Evolutionary conservation across 2,797 vertebrate species (phyloP).

Genomic region (Melanotaenia maccullochi): DNA sequence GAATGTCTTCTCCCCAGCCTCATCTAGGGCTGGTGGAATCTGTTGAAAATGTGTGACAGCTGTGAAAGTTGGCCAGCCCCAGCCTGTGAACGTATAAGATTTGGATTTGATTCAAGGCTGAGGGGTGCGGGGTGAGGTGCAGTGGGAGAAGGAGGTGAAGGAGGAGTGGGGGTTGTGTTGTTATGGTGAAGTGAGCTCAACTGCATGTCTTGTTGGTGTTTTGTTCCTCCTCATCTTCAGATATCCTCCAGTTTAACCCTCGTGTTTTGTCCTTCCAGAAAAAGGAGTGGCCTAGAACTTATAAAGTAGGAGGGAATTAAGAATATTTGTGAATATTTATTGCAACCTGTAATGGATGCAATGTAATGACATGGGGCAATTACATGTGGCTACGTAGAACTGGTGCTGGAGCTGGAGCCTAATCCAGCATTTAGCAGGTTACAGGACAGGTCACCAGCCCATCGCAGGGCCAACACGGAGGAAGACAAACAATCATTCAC

Average conservation of each 20-base stretch:
- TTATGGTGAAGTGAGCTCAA: slow-evolving; percentile 55
- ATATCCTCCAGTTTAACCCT: slow-evolving; percentile 8
- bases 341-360: background rate
- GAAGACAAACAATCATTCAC: no score
- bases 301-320: background rate
- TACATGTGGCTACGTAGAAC: background rate
- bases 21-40: slow-evolving; percentile 93
- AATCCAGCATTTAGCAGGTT: no score
- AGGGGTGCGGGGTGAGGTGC: slow-evolving; percentile 73
- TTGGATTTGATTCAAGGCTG: slow-evolving; percentile 84
- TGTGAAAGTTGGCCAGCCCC: slow-evolving; percentile 89
- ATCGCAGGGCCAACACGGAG: no score
- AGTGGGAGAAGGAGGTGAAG: slow-evolving; percentile 24
- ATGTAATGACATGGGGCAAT: background rate
- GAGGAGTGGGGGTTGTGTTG: slow-evolving; percentile 46
- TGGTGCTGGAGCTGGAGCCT: no score
- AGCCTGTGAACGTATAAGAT: slow-evolving; percentile 88
- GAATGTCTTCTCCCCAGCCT: slow-evolving; percentile 91
- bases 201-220: slow-evolving; percentile 13
- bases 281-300: slow-evolving; percentile 28
- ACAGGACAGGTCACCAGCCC: no score
- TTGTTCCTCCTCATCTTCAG: slow-evolving; percentile 18
- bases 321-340: slow-evolving; percentile 1
- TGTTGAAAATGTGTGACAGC: slow-evolving; percentile 99
- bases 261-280: slow-evolving; percentile 3